phyloP scores from a whole-genome alignment of 2,797 vertebrate genomes.

The Megaceryle alcyon region DNA sequence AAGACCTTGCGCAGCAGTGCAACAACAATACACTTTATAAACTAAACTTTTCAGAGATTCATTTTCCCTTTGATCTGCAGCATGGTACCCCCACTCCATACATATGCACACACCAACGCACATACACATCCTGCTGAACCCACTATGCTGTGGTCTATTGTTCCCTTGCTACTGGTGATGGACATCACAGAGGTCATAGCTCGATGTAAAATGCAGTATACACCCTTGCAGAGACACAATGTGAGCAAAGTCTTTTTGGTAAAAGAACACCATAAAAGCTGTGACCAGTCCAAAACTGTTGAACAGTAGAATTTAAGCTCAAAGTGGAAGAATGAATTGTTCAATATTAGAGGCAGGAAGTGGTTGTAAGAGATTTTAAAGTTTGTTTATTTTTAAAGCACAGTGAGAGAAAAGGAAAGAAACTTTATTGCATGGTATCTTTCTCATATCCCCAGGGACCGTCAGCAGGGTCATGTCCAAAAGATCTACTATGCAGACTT shows the following conservation, averaged over 20 bases:
- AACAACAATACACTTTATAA: conserved; percentile 42
- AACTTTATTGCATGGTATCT: not conserved
- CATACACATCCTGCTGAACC: not conserved
- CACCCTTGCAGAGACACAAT: not conserved
- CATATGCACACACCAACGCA: rapidly evolving
- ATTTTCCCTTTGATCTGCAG: conserved; percentile 59
- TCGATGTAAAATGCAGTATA: not conserved
- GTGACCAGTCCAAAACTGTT: not conserved
- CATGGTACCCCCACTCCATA: not conserved
- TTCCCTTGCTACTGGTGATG: not conserved
- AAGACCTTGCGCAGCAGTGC: not conserved
- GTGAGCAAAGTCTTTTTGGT: not conserved
- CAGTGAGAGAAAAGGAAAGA: conserved; percentile 7
- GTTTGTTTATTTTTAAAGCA: conserved; percentile 25
- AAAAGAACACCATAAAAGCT: not conserved
- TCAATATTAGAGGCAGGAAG: not conserved
- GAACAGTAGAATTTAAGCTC: not conserved
- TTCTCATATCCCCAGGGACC: not conserved
- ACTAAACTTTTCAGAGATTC: conserved; percentile 17
- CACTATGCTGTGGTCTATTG: not conserved
- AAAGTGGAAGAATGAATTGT: not conserved
- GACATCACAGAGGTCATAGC: not conserved
- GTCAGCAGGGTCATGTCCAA: not conserved
- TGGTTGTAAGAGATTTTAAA: not conserved
- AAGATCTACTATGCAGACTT: not conserved